Percentiles rank a stretch among this genome's conserved stretches.
Evolutionary conservation across 1,140 invertebrate genomes (phyloP).

Genomic region (Tenebrio molitor): DNA sequence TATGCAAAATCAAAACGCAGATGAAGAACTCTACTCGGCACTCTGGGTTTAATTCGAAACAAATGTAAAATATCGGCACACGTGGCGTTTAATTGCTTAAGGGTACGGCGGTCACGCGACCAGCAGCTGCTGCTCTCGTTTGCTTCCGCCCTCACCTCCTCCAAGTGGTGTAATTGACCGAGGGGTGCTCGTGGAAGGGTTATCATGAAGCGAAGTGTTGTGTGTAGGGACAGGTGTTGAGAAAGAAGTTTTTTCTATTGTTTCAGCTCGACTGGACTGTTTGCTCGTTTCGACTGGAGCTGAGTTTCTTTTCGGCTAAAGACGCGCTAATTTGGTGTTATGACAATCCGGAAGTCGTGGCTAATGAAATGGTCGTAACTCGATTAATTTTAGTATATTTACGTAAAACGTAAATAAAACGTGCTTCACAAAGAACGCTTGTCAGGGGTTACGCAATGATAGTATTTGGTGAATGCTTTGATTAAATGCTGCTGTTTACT

Average conservation of each 20-base stretch:
- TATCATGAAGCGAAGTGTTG: background rate
- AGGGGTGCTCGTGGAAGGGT: background rate
- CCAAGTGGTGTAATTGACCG: background rate
- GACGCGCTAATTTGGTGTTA: too few relatives aligned
- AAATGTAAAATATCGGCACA: conserved; percentile 16
- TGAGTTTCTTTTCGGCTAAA: too few relatives aligned
- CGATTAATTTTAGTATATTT: background rate
- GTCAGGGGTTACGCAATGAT: conserved; percentile 5
- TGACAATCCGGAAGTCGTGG: conserved; percentile 5
- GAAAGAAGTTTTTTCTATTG: background rate
- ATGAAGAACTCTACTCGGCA: too few relatives aligned
- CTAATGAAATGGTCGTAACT: conserved; percentile 18
- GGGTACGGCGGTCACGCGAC: conserved; percentile 23
- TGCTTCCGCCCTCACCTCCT: conserved; percentile 21
- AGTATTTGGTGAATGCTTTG: conserved; percentile 11
- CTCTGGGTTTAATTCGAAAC: conserved; percentile 29
- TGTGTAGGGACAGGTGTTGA: background rate
- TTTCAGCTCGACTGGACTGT: too few relatives aligned
- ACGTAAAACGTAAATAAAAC: background rate
- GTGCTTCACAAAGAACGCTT: conserved; percentile 3
- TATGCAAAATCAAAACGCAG: conserved; percentile 4
- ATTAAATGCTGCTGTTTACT: conserved; percentile 11
- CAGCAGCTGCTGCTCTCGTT: background rate
- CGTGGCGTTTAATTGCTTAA: conserved; percentile 7
- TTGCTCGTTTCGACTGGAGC: too few relatives aligned